Evolutionary conservation across 2,113 vertebrate genomes (phyloP), one percentile per base, ranked within the genome.

Genomic region (Furnarius figulus): DNA sequence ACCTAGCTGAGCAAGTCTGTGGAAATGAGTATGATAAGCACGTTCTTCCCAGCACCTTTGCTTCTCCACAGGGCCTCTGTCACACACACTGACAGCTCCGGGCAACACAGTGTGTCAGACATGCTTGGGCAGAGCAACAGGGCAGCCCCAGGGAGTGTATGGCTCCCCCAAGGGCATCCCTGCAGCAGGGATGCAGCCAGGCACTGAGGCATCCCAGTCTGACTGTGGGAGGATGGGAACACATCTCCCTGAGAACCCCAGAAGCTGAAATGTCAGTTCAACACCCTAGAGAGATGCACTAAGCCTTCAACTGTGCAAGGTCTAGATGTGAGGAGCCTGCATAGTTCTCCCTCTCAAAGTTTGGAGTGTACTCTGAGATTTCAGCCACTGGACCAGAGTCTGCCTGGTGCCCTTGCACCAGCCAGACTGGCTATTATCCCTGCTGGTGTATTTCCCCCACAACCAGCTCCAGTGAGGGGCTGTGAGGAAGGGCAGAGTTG

Each of bases 41-140:
- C 1, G 0, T 80, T 24, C 23, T 87, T 70, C 50, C 50, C 55
- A 30, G n/a, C 6, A 44, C 76, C 44, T 72, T 71, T 63, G 13
- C 12, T 72, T 19, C 22, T 82, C 52, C 5, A 1, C 17, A 27
- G 50, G 9, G n/a, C 56, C 4, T 85, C 62, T 85, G 66, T 8
- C 1, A 5, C 24, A 21, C 0, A 3, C 3, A 53, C 0, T 1
- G 63, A 37, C 16, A 94, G 46, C 37, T 90, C 63, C 83, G 58
- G 79, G 67, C 72, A 85, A 30, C 30, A 21, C 4, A 1, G 37
- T 28, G 61, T 49, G 78, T 40, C 28, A 10, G 42, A 59, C 17
- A 66, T 0, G 0, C 55, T 30, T 68, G 19, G 31, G n/a, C 27
- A 8, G 3, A 93, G 71, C 33, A 46, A 8, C 12, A 80, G 68